Evolutionary conservation across 2,888 invertebrate genomes (phyloP).

Genomic region (Oxycera nigricornis): DNA sequence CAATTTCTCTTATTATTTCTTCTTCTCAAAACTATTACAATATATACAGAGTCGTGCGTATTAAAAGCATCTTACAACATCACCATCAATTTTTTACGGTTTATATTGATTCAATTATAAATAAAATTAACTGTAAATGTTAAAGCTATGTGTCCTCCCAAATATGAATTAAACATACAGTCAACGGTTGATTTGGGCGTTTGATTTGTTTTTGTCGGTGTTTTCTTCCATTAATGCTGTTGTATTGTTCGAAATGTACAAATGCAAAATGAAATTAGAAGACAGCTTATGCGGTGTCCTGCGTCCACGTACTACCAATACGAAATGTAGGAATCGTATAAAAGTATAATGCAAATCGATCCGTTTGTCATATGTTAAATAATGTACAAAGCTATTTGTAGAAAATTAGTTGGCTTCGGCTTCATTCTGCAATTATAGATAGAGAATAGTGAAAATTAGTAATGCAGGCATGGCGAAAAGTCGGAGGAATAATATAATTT

Average conservation of each 20-base stretch:
- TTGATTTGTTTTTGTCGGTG: neutral
- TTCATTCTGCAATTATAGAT: slow-evolving; percentile 8
- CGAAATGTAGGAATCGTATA: neutral
- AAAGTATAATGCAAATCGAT: neutral
- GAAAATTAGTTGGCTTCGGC: slow-evolving; percentile 3
- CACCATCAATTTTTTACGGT: neutral
- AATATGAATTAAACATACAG: neutral
- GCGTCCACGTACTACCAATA: neutral
- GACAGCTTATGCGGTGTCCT: neutral
- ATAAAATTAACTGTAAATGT: slow-evolving; percentile 1
- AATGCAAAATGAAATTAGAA: slow-evolving; percentile 5
- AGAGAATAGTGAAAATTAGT: neutral
- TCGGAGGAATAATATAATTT: too few species aligned
- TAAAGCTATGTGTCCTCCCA: slow-evolving; percentile 16
- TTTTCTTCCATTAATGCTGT: slow-evolving; percentile 1
- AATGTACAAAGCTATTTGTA: neutral
- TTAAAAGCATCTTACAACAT: neutral
- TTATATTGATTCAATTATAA: neutral
- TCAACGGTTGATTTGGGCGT: neutral
- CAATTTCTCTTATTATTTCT: too few species aligned
- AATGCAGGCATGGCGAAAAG: neutral
- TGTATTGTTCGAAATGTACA: neutral
- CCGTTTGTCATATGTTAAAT: neutral
- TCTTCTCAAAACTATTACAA: neutral
- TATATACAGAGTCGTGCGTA: neutral